Evolutionary conservation across 2,888 invertebrate species (phyloP).

Genomic region (Pollenia griseotomentosa): DNA sequence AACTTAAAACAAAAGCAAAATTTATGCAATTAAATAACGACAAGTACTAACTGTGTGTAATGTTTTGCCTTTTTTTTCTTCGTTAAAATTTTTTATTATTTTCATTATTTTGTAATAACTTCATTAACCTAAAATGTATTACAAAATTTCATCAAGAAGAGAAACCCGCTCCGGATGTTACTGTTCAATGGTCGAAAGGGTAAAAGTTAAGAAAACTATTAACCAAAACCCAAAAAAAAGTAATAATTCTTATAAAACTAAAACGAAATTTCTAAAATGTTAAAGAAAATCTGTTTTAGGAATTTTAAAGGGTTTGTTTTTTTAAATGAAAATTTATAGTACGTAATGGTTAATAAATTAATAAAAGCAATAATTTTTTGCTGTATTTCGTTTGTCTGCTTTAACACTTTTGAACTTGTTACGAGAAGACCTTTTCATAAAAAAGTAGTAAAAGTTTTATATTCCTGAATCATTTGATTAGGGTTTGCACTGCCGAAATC

Average conservation of each 20-base stretch:
- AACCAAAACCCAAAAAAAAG: conserved; percentile 2
- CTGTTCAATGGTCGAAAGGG: conserved; percentile 69
- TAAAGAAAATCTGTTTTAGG: conserved; percentile 36
- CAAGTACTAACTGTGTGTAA: background rate
- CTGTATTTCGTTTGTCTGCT: background rate
- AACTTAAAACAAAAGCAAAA: conserved; percentile 30
- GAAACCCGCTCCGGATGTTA: conserved; percentile 57
- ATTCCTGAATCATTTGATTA: too few species aligned
- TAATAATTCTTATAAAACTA: background rate
- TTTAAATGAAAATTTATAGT: conserved; percentile 16
- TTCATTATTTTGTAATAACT: conserved; percentile 48
- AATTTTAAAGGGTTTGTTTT: conserved; percentile 4
- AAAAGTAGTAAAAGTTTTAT: too few species aligned
- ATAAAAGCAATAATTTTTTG: conserved; percentile 41
- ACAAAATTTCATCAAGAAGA: conserved; percentile 33
- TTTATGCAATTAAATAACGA: conserved; percentile 28
- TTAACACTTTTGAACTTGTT: conserved; percentile 50
- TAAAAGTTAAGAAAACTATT: conserved; percentile 63
- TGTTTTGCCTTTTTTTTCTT: background rate
- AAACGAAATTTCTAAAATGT: conserved; percentile 26
- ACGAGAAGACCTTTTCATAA: conserved; percentile 22
- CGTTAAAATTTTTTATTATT: conserved; percentile 27
- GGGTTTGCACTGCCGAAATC: too few species aligned
- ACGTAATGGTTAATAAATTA: conserved; percentile 4
- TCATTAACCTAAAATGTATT: conserved; percentile 35